Percentiles rank a stretch among this genome's conserved stretches.
Conservation (phyloP, 30 jellyfish, hydroid and myxozoan species). For the Phacellophora camtschatica region DNA sequence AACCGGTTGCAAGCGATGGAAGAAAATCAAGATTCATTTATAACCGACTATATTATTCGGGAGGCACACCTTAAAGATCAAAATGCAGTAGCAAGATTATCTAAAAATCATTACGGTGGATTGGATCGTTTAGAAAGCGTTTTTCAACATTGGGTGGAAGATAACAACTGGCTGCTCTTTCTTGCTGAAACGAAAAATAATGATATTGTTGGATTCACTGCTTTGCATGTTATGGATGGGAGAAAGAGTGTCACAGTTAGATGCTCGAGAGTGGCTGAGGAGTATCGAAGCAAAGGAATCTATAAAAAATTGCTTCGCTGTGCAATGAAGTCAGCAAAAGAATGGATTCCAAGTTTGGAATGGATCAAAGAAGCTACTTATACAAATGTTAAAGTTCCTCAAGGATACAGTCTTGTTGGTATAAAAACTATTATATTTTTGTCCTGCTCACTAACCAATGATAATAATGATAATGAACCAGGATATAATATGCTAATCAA, state of each 20-base stretch:
- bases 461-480: too few relatives aligned
- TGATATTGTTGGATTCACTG: constrained; percentile 39
- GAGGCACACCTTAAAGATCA: constrained; percentile 33
- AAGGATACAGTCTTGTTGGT: background rate
- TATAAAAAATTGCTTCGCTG: background rate
- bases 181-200: constrained; percentile 35
- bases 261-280: constrained; percentile 52
- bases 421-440: too few relatives aligned
- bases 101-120: constrained; percentile 22
- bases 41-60: background rate
- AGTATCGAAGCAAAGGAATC: constrained; percentile 7
- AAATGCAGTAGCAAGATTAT: background rate
- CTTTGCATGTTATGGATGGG: constrained; percentile 33
- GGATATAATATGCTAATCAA: too few relatives aligned
- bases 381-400: too few relatives aligned
- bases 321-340: background rate
- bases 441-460: too few relatives aligned
- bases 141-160: constrained; percentile 44
- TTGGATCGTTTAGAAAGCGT: constrained; percentile 24
- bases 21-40: background rate
- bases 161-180: constrained; percentile 32
- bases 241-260: constrained; percentile 47
- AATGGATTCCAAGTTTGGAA: background rate
- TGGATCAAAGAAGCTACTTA: too few relatives aligned
- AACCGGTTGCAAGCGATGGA: background rate